Evolutionary conservation across 2,888 invertebrate species (phyloP).

Genomic region (Lycia hirtaria): DNA sequence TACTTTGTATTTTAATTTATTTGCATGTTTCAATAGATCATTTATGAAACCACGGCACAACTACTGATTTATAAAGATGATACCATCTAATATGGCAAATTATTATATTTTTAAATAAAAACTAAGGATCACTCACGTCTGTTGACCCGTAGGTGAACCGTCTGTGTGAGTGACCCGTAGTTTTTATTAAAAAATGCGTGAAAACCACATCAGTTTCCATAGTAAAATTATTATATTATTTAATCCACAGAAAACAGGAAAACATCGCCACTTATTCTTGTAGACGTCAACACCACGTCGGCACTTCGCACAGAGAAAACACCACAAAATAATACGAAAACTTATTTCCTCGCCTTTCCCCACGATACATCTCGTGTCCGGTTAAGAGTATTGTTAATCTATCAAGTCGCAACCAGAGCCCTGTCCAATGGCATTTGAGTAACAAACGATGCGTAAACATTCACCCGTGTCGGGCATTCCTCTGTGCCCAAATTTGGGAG

Average conservation of each 20-base stretch:
- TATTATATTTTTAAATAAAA: too few relatives aligned
- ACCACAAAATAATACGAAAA: conserved; percentile 4
- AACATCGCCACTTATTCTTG: background rate
- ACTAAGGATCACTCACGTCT: too few relatives aligned
- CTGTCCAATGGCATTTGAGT: conserved; percentile 59
- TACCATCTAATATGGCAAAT: too few relatives aligned
- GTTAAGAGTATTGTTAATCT: conserved; percentile 54
- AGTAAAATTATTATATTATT: background rate
- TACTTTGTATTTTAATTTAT: too few relatives aligned
- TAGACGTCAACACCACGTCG: background rate
- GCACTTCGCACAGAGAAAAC: background rate
- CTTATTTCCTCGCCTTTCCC: conserved; percentile 9
- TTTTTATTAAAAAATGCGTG: too few relatives aligned
- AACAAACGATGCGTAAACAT: conserved; percentile 54
- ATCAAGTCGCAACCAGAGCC: conserved; percentile 55
- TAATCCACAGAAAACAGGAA: background rate
- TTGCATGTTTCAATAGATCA: too few relatives aligned
- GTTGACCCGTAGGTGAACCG: too few relatives aligned
- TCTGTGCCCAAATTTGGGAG: conserved; percentile 7
- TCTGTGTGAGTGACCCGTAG: too few relatives aligned
- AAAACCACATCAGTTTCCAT: too few relatives aligned
- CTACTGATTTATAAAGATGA: too few relatives aligned
- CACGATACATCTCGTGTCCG: conserved; percentile 37
- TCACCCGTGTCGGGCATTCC: conserved; percentile 1
- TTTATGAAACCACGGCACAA: too few relatives aligned